Evolutionary conservation across 2,797 vertebrate species (phyloP).

Genomic region (Vespertilio murinus): DNA sequence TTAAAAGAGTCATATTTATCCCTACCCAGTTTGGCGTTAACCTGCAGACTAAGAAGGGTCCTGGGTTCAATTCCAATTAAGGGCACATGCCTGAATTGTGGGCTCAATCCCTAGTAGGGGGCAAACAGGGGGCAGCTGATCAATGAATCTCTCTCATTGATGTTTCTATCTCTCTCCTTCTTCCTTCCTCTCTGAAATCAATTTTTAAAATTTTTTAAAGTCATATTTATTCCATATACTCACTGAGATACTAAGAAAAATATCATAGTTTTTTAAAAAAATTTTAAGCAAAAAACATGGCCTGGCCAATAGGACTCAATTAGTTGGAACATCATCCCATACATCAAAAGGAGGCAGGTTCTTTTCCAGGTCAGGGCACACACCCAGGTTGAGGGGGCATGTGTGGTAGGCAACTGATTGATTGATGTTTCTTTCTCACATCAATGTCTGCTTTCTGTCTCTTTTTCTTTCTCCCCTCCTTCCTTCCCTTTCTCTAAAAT

Average conservation of each 20-base stretch:
- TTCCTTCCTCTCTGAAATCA: too few relatives aligned
- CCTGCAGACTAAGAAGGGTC: too few relatives aligned
- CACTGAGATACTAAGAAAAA: not conserved
- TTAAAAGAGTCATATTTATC: not conserved
- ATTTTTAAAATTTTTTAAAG: not conserved
- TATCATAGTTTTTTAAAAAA: not conserved
- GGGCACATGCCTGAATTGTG: too few relatives aligned
- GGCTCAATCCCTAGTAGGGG: too few relatives aligned
- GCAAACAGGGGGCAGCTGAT: too few relatives aligned
- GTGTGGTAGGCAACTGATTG: not conserved
- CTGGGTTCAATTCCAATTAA: too few relatives aligned
- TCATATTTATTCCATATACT: not conserved
- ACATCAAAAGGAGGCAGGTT: not conserved
- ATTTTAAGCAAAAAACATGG: not conserved
- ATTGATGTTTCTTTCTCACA: not conserved
- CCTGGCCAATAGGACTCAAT: not conserved
- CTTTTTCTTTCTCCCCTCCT: not conserved
- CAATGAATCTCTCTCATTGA: too few relatives aligned
- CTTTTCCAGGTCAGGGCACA: not conserved
- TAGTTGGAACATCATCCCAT: not conserved
- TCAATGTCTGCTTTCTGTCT: not conserved
- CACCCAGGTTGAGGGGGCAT: not conserved
- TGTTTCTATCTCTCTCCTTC: too few relatives aligned
- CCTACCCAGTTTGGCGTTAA: too few relatives aligned
- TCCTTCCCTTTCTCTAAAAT: not conserved